A percentile compares a stretch with the other conserved stretches of the same genome.
Evolutionary conservation across 1,140 invertebrate species (phyloP).

Genomic region (Solenopsis invicta): DNA sequence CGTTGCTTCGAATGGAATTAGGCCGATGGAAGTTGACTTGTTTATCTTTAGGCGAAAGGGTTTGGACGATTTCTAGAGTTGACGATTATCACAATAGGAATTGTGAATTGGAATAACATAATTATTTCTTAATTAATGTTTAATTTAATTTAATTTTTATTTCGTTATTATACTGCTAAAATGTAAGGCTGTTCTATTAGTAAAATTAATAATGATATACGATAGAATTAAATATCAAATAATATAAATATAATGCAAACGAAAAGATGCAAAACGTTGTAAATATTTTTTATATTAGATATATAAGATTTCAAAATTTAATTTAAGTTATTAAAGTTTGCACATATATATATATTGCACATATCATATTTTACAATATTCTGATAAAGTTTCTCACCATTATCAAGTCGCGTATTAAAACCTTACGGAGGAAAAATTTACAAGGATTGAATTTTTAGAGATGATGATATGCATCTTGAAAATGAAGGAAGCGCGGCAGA

Average conservation of each 20-base stretch:
- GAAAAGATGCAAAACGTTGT: not conserved
- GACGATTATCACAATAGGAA: not conserved
- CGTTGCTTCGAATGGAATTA: not conserved
- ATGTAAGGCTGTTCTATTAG: not conserved
- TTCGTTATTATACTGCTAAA: not conserved
- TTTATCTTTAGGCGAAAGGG: constrained; percentile 10
- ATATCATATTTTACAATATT: not conserved
- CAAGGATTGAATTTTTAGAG: not conserved
- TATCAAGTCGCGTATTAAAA: not conserved
- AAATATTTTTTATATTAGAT: not conserved
- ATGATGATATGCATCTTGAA: constrained; percentile 15
- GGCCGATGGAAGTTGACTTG: constrained; percentile 23
- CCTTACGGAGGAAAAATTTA: not conserved
- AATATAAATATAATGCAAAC: not conserved
- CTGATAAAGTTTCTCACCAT: not conserved
- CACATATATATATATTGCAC: not conserved
- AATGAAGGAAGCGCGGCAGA: not conserved
- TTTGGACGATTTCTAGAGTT: not conserved
- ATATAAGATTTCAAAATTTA: constrained; percentile 9
- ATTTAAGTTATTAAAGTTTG: constrained; percentile 11
- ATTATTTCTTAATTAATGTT: not conserved
- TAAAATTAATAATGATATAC: not conserved
- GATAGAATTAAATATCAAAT: not conserved
- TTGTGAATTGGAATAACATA: not conserved
- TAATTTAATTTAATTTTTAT: not conserved